phyloP scores from a whole-genome alignment of 2,888 invertebrate species.

The Caenorhabditis sp. region DNA sequence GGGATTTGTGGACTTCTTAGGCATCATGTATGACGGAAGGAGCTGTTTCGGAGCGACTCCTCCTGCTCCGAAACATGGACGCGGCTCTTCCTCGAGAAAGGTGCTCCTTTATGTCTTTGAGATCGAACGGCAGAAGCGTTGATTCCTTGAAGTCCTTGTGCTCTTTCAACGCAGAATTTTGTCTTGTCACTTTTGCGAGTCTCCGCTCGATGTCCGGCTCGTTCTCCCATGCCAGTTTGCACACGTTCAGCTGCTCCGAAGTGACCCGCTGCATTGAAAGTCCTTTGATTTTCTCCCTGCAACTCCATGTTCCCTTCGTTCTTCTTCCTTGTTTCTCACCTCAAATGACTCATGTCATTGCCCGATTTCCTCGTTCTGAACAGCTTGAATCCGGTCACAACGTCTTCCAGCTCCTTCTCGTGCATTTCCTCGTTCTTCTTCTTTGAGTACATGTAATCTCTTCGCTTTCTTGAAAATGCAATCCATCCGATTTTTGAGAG shows the following conservation, averaged over 20 bases:
- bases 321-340: not conserved
- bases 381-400: slow-evolving; percentile 59
- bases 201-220: slow-evolving; percentile 46
- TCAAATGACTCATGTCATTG: slow-evolving; percentile 54
- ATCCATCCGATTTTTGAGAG: slow-evolving; percentile 73
- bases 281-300: slow-evolving; percentile 44
- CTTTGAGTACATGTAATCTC: slow-evolving; percentile 62
- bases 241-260: slow-evolving; percentile 51
- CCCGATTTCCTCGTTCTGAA: slow-evolving; percentile 56
- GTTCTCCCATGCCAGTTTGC: slow-evolving; percentile 50
- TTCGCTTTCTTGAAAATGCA: slow-evolving; percentile 59
- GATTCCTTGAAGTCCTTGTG: slow-evolving; percentile 23
- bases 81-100: slow-evolving; percentile 39
- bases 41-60: slow-evolving; percentile 50
- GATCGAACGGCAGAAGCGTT: slow-evolving; percentile 31
- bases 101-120: slow-evolving; percentile 35
- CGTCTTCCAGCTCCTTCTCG: slow-evolving; percentile 62
- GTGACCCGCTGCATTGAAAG: slow-evolving; percentile 48
- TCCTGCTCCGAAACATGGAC: slow-evolving; percentile 40
- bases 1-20: slow-evolving; percentile 6
- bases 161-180: slow-evolving; percentile 50
- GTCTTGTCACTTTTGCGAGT: slow-evolving; percentile 44
- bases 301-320: not conserved
- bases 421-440: slow-evolving; percentile 55
- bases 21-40: slow-evolving; percentile 33